Evolutionary conservation across 2,113 vertebrate genomes (phyloP).

Genomic region (Sinosuthora webbiana): DNA sequence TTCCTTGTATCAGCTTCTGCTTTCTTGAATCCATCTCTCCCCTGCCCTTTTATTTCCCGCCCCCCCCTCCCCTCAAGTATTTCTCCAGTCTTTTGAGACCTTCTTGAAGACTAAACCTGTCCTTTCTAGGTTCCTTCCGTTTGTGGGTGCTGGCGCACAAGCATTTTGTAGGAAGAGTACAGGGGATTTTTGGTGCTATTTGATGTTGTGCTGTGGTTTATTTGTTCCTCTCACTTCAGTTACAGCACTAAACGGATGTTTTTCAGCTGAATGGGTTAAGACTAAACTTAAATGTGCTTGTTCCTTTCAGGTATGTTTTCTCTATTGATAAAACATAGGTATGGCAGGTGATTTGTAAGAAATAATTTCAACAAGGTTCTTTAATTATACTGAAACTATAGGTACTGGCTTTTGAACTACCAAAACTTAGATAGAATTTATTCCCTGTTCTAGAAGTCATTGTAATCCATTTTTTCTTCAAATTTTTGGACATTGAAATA

Average conservation of each 20-base stretch:
- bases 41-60: no score
- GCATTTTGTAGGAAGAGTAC: neutral
- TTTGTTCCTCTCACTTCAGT: neutral
- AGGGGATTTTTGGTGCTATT: neutral
- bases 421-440: neutral
- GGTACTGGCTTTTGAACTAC: neutral
- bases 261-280: neutral
- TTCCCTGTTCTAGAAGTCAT: neutral
- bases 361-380: neutral
- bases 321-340: neutral
- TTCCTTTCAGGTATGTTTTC: neutral
- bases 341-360: neutral
- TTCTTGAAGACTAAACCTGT: neutral
- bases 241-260: neutral
- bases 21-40: neutral
- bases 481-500: neutral
- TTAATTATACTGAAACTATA: neutral
- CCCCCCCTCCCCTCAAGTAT: neutral
- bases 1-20: neutral
- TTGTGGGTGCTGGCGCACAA: neutral
- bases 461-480: neutral
- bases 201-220: neutral
- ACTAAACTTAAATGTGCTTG: neutral
- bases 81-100: neutral
- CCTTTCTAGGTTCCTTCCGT: neutral